A percentile compares a stretch with the other conserved stretches of the same genome.
Evolutionary conservation across 2,888 invertebrate genomes (phyloP).

Genomic region (Hirudinaria manillensis): DNA sequence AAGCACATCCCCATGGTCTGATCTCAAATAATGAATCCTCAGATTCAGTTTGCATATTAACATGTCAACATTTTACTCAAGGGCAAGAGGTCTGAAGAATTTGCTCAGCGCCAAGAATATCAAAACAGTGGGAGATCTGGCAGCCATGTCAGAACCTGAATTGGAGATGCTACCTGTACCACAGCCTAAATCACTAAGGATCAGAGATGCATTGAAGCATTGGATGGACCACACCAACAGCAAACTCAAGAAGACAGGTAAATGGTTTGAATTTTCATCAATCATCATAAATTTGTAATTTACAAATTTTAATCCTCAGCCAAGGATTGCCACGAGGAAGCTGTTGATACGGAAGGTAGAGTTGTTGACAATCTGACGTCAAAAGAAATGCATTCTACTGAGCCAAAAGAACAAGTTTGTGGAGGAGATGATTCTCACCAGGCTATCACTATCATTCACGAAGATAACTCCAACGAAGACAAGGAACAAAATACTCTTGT

Average conservation of each 20-base stretch:
- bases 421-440: neutral
- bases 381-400: neutral
- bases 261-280: neutral
- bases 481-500: neutral
- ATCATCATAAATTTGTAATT: neutral
- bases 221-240: neutral
- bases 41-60: neutral
- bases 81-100: conserved; percentile 6
- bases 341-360: neutral
- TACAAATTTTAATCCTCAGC: neutral
- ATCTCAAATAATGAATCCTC: neutral
- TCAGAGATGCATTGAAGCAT: neutral
- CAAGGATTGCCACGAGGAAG: neutral
- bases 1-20: neutral
- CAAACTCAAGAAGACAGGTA: conserved; percentile 10
- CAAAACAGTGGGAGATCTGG: neutral
- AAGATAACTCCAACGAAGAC: neutral
- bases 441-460: neutral
- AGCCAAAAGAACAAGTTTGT: neutral
- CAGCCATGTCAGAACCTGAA: conserved; percentile 1
- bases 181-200: neutral
- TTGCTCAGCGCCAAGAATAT: conserved; percentile 9
- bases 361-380: neutral
- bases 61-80: neutral
- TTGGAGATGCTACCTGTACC: conserved; percentile 1